A percentile compares a stretch with the other conserved stretches of the same genome.
These are phyloP conservation scores for Perca flavescens DNA, from an alignment of 2,113 vertebrate genomes.

Conservation along the genomic window DNA sequence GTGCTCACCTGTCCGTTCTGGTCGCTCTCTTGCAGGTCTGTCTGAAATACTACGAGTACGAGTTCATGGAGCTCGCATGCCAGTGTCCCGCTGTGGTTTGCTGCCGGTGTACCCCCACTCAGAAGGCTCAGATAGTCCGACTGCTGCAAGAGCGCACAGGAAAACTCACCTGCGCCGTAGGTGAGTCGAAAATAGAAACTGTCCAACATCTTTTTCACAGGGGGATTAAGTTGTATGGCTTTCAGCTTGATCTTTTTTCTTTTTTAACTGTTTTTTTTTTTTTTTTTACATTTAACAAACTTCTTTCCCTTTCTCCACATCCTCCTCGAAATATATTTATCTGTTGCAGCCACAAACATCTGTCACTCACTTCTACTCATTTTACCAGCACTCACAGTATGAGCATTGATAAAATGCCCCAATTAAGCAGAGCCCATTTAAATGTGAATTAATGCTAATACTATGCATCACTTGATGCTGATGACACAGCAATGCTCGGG, in stretches of 20 bases:
- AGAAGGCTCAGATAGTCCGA: slow-evolving; percentile 96
- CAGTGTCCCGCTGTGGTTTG: slow-evolving; percentile 97
- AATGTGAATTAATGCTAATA: not conserved
- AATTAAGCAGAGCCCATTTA: not conserved
- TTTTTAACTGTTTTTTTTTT: too few relatives aligned
- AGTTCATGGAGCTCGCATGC: slow-evolving; percentile 98
- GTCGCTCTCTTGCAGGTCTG: slow-evolving; percentile 87
- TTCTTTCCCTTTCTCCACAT: not conserved
- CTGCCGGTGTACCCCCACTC: slow-evolving; percentile 95
- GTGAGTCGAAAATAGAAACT: slow-evolving; percentile 74
- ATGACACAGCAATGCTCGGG: not conserved
- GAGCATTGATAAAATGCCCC: not conserved
- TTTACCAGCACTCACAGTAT: not conserved
- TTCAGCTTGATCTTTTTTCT: too few relatives aligned
- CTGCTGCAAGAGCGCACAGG: slow-evolving; percentile 95
- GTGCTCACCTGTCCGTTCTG: not conserved
- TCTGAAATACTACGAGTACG: slow-evolving; percentile 96
- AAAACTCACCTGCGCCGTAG: slow-evolving; percentile 95
- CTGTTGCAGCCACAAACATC: not conserved
- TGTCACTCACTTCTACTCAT: not conserved
- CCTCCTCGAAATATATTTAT: not conserved
- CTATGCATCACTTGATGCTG: not conserved
- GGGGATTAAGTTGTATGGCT: too few relatives aligned
- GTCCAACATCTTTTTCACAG: not conserved
- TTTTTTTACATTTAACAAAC: not conserved